A percentile compares a stretch with the other conserved stretches of the same genome.
These are phyloP conservation scores for Bruchidius siliquastri DNA, from an alignment of 2,888 invertebrate genomes.

Conservation along the genomic window DNA sequence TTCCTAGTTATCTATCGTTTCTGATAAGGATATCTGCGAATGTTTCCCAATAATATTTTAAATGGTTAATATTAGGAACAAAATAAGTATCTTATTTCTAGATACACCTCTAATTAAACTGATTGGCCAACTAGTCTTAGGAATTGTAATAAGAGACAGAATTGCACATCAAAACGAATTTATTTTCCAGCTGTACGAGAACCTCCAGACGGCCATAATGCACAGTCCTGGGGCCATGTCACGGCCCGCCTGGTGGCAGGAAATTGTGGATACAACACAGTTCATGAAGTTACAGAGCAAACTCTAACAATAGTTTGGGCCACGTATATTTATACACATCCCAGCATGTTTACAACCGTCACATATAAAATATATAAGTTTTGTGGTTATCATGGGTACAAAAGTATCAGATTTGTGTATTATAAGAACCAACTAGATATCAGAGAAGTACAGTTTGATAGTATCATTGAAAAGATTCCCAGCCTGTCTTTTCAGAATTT, in stretches of 20 bases:
- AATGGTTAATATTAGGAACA: no score
- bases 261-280: constrained; percentile 47
- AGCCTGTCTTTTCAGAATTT: no score
- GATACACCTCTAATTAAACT: no score
- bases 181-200: constrained; percentile 61
- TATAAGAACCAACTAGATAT: no score
- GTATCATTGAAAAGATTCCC: no score
- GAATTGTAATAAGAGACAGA: neutral
- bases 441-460: no score
- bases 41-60: no score
- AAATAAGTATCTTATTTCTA: no score
- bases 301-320: constrained; percentile 16
- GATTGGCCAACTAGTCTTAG: neutral
- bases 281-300: constrained; percentile 29
- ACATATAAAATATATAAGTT: neutral
- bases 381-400: neutral
- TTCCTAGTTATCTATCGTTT: no score
- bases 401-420: neutral
- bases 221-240: constrained; percentile 65
- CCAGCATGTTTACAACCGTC: neutral
- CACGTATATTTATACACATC: neutral
- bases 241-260: constrained; percentile 71
- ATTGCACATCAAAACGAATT: neutral
- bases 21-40: no score
- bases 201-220: constrained; percentile 67